Percentiles rank a stretch among this genome's conserved stretches.
These are phyloP conservation scores for Epiblema foenella DNA, from an alignment of 2,888 invertebrate genomes.

Conservation along the genomic window DNA sequence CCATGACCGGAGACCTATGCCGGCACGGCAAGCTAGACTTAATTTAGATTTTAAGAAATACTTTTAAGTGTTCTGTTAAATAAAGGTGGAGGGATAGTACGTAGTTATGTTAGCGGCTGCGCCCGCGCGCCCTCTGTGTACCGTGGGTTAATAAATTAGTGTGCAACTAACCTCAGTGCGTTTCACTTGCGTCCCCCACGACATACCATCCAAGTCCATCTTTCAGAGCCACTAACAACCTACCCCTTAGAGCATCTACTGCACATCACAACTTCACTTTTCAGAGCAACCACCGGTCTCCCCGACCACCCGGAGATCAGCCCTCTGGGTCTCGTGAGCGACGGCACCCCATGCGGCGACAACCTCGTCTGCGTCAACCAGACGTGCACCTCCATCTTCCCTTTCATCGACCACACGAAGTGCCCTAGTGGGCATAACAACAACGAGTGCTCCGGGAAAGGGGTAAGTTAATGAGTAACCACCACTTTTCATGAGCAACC, in stretches of 20 bases:
- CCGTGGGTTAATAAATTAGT: too few species aligned
- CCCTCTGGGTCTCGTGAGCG: conserved; percentile 94
- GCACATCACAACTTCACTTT: conserved; percentile 48
- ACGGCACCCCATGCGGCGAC: conserved; percentile 97
- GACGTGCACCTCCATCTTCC: conserved; percentile 94
- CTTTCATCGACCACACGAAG: conserved; percentile 92
- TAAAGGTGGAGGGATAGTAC: too few species aligned
- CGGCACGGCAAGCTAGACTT: too few species aligned
- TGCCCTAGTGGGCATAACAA: conserved; percentile 96
- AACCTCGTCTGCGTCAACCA: conserved; percentile 97
- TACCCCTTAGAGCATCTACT: neutral
- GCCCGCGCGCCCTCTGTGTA: too few species aligned
- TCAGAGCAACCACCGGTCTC: conserved; percentile 90
- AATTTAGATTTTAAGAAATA: too few species aligned
- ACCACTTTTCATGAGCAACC: too few species aligned
- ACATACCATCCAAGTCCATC: too few species aligned
- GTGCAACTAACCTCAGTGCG: too few species aligned
- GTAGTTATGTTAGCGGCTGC: too few species aligned
- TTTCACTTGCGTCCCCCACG: too few species aligned
- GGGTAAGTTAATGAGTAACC: conserved; percentile 88
- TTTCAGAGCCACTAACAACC: neutral
- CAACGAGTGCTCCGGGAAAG: conserved; percentile 96
- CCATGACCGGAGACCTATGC: too few species aligned
- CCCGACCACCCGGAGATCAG: conserved; percentile 87
- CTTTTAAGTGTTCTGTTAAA: too few species aligned